These are phyloP conservation scores for Cosmia trapezina DNA, from an alignment of 2,888 invertebrate genomes.

Conservation along the genomic window DNA sequence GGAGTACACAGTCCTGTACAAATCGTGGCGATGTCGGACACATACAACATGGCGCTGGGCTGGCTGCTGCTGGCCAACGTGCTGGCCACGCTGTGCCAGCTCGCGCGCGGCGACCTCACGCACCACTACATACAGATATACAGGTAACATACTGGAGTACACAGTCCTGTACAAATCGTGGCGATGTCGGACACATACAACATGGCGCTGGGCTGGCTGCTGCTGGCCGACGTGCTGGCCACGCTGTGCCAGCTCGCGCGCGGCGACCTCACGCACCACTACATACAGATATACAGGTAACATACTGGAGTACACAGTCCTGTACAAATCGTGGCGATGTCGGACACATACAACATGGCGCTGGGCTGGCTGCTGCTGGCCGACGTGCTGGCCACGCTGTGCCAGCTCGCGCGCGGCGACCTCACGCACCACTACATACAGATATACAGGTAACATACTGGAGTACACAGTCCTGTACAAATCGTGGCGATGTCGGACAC, in stretches of 20 bases:
- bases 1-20: too few species aligned
- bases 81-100: conserved; percentile 91
- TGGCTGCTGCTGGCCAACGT: conserved; percentile 94
- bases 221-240: conserved; percentile 93
- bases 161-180: too few species aligned
- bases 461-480: too few species aligned
- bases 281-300: conserved; percentile 90
- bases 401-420: conserved; percentile 92
- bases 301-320: too few species aligned
- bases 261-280: conserved; percentile 93
- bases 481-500: conserved; percentile 91
- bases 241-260: conserved; percentile 92
- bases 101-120: conserved; percentile 93
- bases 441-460: conserved; percentile 78
- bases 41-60: conserved; percentile 91
- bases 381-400: conserved; percentile 92
- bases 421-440: conserved; percentile 93
- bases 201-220: conserved; percentile 92
- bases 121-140: conserved; percentile 92
- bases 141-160: conserved; percentile 72
- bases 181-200: conserved; percentile 91
- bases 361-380: conserved; percentile 94
- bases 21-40: conserved; percentile 90
- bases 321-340: conserved; percentile 79
- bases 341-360: conserved; percentile 91